Conservation (phyloP, 2,797 vertebrate genomes). For the Lagorchestes hirsutus region DNA sequence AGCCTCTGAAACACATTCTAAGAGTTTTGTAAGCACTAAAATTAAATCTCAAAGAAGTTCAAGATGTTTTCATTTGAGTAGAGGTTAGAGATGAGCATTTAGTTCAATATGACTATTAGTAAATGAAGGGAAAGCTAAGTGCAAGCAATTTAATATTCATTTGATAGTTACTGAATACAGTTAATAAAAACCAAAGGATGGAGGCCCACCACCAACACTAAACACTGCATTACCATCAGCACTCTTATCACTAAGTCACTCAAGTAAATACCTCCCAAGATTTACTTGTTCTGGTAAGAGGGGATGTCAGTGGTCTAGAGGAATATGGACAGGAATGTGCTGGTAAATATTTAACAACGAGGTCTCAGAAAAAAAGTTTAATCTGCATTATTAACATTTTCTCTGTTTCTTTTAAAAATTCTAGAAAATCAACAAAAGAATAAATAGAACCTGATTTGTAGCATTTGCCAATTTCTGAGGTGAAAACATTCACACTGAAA, state of each 20-base stretch:
- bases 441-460: background rate
- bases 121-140: slow-evolving; percentile 14
- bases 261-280: background rate
- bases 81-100: slow-evolving; percentile 7
- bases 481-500: background rate
- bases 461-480: background rate
- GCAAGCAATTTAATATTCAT: background rate
- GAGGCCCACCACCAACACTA: background rate
- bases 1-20: background rate
- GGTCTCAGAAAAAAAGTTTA: background rate
- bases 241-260: background rate
- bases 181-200: background rate
- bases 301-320: background rate
- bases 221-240: background rate
- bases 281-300: background rate
- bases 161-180: background rate
- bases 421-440: background rate
- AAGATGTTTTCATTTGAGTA: slow-evolving; percentile 19
- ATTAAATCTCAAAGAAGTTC: slow-evolving; percentile 25
- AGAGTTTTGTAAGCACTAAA: slow-evolving; percentile 34
- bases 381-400: background rate
- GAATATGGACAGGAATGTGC: background rate
- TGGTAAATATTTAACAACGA: background rate
- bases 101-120: background rate
- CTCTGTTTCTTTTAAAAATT: background rate